Percentiles rank a stretch among this genome's conserved stretches.
These are phyloP conservation scores for Leucania comma DNA, from an alignment of 2,888 invertebrate genomes.

Conservation along the genomic window DNA sequence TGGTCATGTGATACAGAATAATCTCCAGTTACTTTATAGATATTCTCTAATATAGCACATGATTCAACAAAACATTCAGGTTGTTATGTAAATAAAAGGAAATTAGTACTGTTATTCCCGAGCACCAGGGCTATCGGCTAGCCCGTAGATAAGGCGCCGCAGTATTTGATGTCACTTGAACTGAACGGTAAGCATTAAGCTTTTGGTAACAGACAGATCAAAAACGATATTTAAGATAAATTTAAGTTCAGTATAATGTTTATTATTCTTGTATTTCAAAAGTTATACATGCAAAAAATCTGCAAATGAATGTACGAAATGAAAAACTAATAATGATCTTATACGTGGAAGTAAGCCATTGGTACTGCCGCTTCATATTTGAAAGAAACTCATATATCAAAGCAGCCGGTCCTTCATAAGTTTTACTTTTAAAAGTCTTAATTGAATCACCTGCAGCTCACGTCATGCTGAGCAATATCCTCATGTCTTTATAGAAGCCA, in stretches of 20 bases:
- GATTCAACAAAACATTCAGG: constrained; percentile 6
- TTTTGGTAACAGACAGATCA: not conserved
- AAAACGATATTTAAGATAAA: not conserved
- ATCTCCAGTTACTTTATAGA: not conserved
- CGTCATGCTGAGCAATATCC: not conserved
- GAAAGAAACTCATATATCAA: constrained; percentile 2
- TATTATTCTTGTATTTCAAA: not conserved
- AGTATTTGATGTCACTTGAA: constrained; percentile 26
- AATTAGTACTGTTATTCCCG: constrained; percentile 35
- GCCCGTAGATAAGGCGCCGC: constrained; percentile 29
- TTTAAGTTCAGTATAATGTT: too few relatives aligned
- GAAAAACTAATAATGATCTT: too few relatives aligned
- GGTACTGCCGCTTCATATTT: not conserved
- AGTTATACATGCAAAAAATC: not conserved
- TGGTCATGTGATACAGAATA: not conserved
- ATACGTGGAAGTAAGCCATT: too few relatives aligned
- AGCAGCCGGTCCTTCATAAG: not conserved
- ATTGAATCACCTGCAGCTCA: constrained; percentile 38
- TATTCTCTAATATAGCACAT: not conserved
- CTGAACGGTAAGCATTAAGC: constrained; percentile 5
- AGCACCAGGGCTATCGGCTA: constrained; percentile 24
- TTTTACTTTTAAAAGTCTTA: constrained; percentile 27
- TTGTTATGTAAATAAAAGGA: constrained; percentile 29
- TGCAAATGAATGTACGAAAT: too few relatives aligned
- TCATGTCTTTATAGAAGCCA: constrained; percentile 9